Percentiles rank a stretch among this genome's conserved stretches.
Evolutionary conservation across 2,797 vertebrate genomes (phyloP).

Genomic region (Myotis myotis): DNA sequence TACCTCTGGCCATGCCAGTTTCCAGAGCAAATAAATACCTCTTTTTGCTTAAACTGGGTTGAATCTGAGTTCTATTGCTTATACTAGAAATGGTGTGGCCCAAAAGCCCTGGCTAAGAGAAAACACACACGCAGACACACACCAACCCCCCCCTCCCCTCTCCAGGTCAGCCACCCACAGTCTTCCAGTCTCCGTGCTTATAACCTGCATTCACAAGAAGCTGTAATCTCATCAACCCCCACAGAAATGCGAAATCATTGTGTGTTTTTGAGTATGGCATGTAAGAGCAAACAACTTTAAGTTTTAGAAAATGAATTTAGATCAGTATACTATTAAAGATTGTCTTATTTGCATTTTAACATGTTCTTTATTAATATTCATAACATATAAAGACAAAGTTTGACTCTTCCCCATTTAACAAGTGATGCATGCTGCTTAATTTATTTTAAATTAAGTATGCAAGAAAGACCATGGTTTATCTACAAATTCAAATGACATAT

Average conservation of each 20-base stretch:
- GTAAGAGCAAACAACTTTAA: slow-evolving; percentile 22
- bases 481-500: slow-evolving; percentile 70
- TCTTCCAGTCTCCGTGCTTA: neutral
- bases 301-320: slow-evolving; percentile 55
- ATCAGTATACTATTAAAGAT: slow-evolving; percentile 58
- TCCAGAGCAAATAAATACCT: slow-evolving; percentile 9
- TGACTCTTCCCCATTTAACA: slow-evolving; percentile 63
- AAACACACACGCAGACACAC: neutral
- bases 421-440: slow-evolving; percentile 64
- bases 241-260: neutral
- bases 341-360: slow-evolving; percentile 61
- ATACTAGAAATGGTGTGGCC: neutral
- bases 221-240: neutral
- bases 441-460: slow-evolving; percentile 72
- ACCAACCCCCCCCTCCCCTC: neutral
- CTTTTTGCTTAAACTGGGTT: slow-evolving; percentile 10
- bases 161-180: neutral
- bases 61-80: slow-evolving; percentile 25
- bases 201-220: neutral
- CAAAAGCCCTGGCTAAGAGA: neutral
- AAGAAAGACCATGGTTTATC: slow-evolving; percentile 66
- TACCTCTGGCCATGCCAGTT: neutral
- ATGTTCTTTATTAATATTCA: slow-evolving; percentile 57
- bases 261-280: neutral
- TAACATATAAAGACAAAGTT: slow-evolving; percentile 58